Percentiles rank a stretch among this genome's conserved stretches.
Evolutionary conservation across 2,888 invertebrate species (phyloP).

Genomic region (Escarpia spicata): DNA sequence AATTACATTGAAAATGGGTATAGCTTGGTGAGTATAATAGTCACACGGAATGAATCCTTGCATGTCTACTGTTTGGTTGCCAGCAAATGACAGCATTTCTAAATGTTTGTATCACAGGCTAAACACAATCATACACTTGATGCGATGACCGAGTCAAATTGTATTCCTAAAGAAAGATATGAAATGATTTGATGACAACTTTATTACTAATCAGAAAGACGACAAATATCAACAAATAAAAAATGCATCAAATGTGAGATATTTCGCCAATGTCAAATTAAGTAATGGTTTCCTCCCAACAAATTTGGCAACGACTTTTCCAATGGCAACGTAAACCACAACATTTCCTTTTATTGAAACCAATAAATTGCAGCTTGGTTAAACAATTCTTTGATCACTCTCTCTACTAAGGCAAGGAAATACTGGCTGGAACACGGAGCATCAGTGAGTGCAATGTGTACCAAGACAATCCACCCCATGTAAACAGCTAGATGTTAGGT

Average conservation of each 20-base stretch:
- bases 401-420: not conserved
- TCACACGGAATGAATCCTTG: too few relatives aligned
- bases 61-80: too few relatives aligned
- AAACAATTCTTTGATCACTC: not conserved
- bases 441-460: not conserved
- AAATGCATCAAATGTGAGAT: not conserved
- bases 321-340: not conserved
- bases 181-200: not conserved
- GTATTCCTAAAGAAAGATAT: not conserved
- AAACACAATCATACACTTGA: too few relatives aligned
- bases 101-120: too few relatives aligned
- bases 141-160: too few relatives aligned
- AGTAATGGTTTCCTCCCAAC: not conserved
- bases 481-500: not conserved
- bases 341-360: not conserved
- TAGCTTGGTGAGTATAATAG: too few relatives aligned
- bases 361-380: not conserved
- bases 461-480: too few relatives aligned
- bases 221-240: not conserved
- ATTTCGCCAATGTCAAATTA: not conserved
- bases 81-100: too few relatives aligned
- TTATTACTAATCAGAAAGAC: not conserved
- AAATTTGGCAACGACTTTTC: not conserved
- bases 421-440: not conserved
- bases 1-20: too few relatives aligned